phyloP scores from a whole-genome alignment of 2,797 vertebrate genomes.

The Dermochelys coriacea region DNA sequence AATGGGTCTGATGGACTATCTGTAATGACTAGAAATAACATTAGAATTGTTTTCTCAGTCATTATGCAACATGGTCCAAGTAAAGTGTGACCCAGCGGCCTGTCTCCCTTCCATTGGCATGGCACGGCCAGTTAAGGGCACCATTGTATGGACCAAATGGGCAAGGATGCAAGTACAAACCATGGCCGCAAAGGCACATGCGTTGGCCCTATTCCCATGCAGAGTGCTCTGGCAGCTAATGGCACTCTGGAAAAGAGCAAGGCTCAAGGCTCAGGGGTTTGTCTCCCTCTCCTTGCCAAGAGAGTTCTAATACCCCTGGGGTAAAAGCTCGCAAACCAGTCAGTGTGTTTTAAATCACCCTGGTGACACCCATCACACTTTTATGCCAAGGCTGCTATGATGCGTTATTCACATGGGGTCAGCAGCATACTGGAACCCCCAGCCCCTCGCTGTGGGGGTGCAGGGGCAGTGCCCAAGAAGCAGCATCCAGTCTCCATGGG shows the following conservation, averaged over 20 bases:
- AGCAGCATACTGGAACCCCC: neutral
- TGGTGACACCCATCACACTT: neutral
- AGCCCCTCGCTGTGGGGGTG: too few relatives aligned
- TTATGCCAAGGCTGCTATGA: neutral
- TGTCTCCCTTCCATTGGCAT: neutral
- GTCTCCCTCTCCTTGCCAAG: too few relatives aligned
- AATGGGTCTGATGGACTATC: too few relatives aligned
- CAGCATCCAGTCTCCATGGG: neutral
- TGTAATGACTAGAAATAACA: neutral
- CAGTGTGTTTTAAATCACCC: too few relatives aligned
- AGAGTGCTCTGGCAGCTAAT: too few relatives aligned
- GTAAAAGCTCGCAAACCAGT: too few relatives aligned
- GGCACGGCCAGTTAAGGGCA: too few relatives aligned
- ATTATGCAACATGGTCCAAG: neutral
- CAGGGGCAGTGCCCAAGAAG: neutral
- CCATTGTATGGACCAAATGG: too few relatives aligned
- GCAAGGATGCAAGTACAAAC: too few relatives aligned
- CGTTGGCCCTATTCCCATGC: neutral
- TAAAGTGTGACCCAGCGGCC: neutral
- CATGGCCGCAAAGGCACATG: too few relatives aligned
- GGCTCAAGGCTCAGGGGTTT: neutral
- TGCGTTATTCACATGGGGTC: neutral
- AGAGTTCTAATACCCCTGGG: neutral
- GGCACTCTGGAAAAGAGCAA: neutral
- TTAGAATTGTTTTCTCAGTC: neutral